phyloP scores from a whole-genome alignment of 2,797 vertebrate species.

The Labroides dimidiatus region DNA sequence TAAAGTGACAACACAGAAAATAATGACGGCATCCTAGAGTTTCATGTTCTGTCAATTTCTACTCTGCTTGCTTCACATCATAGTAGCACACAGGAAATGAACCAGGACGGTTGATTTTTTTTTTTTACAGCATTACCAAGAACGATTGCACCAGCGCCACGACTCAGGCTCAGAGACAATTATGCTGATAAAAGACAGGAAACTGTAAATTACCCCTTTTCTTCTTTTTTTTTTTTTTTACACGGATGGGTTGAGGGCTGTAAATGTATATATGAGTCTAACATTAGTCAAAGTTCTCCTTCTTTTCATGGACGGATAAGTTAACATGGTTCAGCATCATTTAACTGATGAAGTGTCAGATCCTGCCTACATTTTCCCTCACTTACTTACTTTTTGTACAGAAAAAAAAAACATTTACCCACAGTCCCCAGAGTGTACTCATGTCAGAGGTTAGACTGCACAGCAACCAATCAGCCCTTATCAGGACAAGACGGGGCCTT shows the following conservation, averaged over 20 bases:
- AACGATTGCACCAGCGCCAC: constrained; percentile 73
- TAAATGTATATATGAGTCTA: constrained; percentile 55
- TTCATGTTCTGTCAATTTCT: constrained; percentile 68
- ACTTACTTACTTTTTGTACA: background rate
- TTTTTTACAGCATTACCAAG: constrained; percentile 67
- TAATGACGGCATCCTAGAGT: constrained; percentile 60
- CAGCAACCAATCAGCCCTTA: constrained; percentile 56
- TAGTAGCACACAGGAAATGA: constrained; percentile 75
- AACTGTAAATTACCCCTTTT: constrained; percentile 51
- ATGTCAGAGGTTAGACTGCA: constrained; percentile 59
- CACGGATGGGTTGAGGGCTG: constrained; percentile 45
- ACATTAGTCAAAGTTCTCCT: constrained; percentile 63
- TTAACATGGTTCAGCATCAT: constrained; percentile 70
- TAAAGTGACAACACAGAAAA: constrained; percentile 68
- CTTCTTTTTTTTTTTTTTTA: constrained; percentile 22
- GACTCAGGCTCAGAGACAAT: constrained; percentile 69
- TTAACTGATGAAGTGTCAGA: constrained; percentile 68
- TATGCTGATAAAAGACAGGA: constrained; percentile 70
- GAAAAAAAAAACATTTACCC: constrained; percentile 46
- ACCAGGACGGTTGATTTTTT: constrained; percentile 52
- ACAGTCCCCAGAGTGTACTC: constrained; percentile 44
- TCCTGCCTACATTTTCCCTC: constrained; percentile 45
- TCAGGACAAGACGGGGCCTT: constrained; percentile 16
- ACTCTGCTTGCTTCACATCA: constrained; percentile 63
- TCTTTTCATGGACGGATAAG: constrained; percentile 45